Base-by-base conservation (phyloP, 2,888 invertebrate genomes). In the Endomychus coccineus region DNA sequence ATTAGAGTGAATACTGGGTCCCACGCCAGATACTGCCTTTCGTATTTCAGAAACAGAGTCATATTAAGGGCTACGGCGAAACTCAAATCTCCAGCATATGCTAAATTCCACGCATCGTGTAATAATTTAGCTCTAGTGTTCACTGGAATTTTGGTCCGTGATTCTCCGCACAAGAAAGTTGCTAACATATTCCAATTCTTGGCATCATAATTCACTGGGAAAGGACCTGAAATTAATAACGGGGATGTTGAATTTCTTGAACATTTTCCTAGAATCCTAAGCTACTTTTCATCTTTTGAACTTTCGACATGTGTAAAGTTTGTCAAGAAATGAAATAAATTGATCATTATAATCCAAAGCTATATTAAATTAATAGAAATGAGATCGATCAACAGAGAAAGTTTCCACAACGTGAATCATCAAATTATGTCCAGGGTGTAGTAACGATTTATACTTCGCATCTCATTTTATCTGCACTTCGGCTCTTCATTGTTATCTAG, bases 1-100 rank as follows among this genome's bases (percentile, higher is more conserved):
- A 87, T 80, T 70, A 86, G 80, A 2, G 84, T 84, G 53, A 87
- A 87, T 5, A 85, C 77, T 0, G 85, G 83, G 56, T 83, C 81
- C 87, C 87, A 88, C 0, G 85, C 85, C 1, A 84, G 64, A 46
- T 83, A 81, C 43, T 83, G 75, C 16, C 79, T 71, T 61, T 87
- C 87, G 28, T 76, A 69, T 52, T 74, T 78, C 56, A 87, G 64
- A 52, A 86, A 84, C 21, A 83, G 62, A 0, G 85, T 85, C 82
- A 87, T 83, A 51, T 86, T 80, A 13, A 88, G 70, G 0, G 87
- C 86, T 0, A 78, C 77, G 0, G 74, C 77, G 52, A 85, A 84
- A 44, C 78, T 78, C 1, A 87, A 67, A 49, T 85, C 80, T 0
- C 85, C 85, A 16, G 83, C 82, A 46, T 80, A 83, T 0, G 83